phyloP scores from a whole-genome alignment of 2,888 invertebrate genomes.

The Rhabditoides inermis region DNA sequence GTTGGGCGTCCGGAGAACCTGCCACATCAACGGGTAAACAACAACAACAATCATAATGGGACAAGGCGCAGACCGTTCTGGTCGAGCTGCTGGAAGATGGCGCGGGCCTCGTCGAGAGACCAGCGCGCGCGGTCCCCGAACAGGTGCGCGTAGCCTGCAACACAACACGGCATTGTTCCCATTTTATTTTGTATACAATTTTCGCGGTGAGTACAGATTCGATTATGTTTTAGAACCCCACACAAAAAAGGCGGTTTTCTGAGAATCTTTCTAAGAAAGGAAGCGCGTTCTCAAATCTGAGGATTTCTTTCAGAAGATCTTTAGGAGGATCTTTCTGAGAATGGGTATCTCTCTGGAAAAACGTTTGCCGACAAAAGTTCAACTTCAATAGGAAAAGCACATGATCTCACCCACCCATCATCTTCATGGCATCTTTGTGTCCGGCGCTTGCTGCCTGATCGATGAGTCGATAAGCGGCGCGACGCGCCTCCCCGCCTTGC shows the following conservation, averaged over 20 bases:
- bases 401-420: slow-evolving; percentile 61
- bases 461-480: slow-evolving; percentile 67
- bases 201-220: too few species aligned
- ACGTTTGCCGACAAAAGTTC: not conserved
- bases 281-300: not conserved
- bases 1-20: slow-evolving; percentile 80
- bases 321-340: too few species aligned
- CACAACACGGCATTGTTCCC: too few species aligned
- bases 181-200: too few species aligned
- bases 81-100: slow-evolving; percentile 63
- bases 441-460: slow-evolving; percentile 72
- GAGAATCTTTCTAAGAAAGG: not conserved
- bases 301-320: too few species aligned
- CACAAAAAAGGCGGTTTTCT: too few species aligned
- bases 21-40: slow-evolving; percentile 63
- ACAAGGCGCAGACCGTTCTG: not conserved
- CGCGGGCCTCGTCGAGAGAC: slow-evolving; percentile 68
- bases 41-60: too few species aligned
- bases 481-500: slow-evolving; percentile 1
- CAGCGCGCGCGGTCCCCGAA: slow-evolving; percentile 73
- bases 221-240: too few species aligned
- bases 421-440: slow-evolving; percentile 71
- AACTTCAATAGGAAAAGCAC: not conserved
- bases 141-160: slow-evolving; percentile 67
- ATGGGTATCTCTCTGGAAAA: too few species aligned